phyloP scores from a whole-genome alignment of 2,797 vertebrate species.

The Gymnoscopelus microlampas region DNA sequence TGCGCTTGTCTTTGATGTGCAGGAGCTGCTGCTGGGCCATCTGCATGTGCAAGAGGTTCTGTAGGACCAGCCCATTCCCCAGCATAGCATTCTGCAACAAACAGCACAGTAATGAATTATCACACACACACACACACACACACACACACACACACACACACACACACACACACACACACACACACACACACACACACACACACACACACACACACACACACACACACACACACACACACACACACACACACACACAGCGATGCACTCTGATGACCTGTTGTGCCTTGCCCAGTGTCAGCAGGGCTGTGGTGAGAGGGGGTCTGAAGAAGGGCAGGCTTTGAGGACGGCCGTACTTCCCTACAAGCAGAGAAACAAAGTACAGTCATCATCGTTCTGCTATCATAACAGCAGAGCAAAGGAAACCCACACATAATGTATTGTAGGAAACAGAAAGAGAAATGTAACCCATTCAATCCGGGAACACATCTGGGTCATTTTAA shows the following conservation, averaged over 20 bases:
- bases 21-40: constrained; percentile 91
- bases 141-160: background rate
- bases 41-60: constrained; percentile 90
- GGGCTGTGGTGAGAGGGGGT: constrained; percentile 87
- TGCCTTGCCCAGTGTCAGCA: constrained; percentile 91
- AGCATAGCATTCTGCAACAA: constrained; percentile 79
- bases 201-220: background rate
- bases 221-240: background rate
- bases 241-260: constrained; percentile 1
- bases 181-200: background rate
- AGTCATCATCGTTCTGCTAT: no score
- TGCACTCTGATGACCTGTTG: constrained; percentile 85
- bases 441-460: no score
- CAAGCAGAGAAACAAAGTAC: constrained; percentile 23
- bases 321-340: constrained; percentile 80
- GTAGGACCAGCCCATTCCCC: constrained; percentile 88
- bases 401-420: no score
- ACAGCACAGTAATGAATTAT: background rate
- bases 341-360: constrained; percentile 83
- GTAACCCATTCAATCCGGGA: no score
- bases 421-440: no score
- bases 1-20: constrained; percentile 90
- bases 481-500: no score
- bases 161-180: background rate
- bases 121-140: background rate